Percentiles rank a stretch among this genome's conserved stretches.
Evolutionary conservation across 2,797 vertebrate genomes (phyloP).

Genomic region (Euthynnus affinis): DNA sequence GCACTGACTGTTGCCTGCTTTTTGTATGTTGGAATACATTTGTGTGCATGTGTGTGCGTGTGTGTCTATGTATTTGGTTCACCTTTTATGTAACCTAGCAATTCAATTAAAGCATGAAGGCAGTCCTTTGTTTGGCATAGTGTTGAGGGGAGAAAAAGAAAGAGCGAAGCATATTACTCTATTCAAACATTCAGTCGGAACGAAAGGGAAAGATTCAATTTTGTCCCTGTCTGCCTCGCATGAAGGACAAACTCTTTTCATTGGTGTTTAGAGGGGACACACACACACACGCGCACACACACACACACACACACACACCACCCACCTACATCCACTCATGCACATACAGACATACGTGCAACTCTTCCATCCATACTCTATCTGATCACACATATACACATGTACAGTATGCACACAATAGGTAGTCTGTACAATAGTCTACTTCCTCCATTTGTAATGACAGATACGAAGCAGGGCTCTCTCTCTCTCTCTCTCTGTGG

Average conservation of each 20-base stretch:
- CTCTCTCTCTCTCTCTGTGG: neutral
- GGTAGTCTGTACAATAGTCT: constrained; percentile 22
- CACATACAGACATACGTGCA: constrained; percentile 1
- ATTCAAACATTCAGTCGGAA: constrained; percentile 70
- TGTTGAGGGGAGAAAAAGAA: constrained; percentile 65
- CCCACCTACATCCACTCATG: constrained; percentile 36
- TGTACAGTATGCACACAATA: constrained; percentile 11
- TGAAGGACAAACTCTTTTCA: constrained; percentile 80
- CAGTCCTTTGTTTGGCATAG: constrained; percentile 63
- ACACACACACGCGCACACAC: constrained; percentile 36
- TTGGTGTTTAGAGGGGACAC: constrained; percentile 46
- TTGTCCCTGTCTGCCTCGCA: constrained; percentile 48
- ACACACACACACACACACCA: constrained; percentile 27
- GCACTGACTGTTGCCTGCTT: constrained; percentile 19
- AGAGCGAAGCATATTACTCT: constrained; percentile 64
- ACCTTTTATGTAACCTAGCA: constrained; percentile 49
- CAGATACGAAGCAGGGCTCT: constrained; percentile 36
- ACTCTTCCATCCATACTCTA: neutral
- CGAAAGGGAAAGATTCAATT: constrained; percentile 69
- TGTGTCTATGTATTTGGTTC: constrained; percentile 28
- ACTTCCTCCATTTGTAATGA: constrained; percentile 23
- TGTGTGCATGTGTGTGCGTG: constrained; percentile 14
- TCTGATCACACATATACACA: neutral
- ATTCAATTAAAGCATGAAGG: constrained; percentile 79
- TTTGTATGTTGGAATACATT: constrained; percentile 38